A percentile compares a stretch with the other conserved stretches of the same genome.
phyloP scores from a whole-genome alignment of 2,888 invertebrate species.

The Gymnosoma rotundatum region DNA sequence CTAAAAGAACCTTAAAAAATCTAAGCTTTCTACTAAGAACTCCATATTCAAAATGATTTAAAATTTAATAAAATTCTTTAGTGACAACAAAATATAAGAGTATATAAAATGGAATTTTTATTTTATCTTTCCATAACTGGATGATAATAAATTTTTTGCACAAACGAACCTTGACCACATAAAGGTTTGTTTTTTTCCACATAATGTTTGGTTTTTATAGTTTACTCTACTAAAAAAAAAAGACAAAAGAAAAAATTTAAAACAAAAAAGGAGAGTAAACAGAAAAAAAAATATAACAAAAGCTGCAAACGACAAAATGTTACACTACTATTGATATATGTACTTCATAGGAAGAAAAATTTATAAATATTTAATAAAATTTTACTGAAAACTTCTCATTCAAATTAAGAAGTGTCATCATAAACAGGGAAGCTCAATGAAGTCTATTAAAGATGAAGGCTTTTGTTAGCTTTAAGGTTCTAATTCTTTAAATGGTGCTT shows the following conservation, averaged over 20 bases:
- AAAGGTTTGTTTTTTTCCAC: constrained; percentile 33
- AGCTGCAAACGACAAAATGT: not conserved
- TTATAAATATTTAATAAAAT: not conserved
- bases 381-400: too few relatives aligned
- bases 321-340: not conserved
- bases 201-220: constrained; percentile 30
- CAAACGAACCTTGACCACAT: constrained; percentile 65
- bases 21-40: not conserved
- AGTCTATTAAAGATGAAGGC: too few relatives aligned
- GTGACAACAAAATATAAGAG: constrained; percentile 4
- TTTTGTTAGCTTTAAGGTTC: too few relatives aligned
- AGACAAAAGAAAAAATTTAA: not conserved
- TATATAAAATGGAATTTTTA: constrained; percentile 12
- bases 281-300: not conserved
- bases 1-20: too few relatives aligned
- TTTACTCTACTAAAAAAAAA: constrained; percentile 17
- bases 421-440: too few relatives aligned
- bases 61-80: constrained; percentile 8
- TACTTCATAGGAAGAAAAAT: too few relatives aligned
- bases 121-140: not conserved
- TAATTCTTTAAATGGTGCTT: too few relatives aligned
- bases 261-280: not conserved
- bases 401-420: too few relatives aligned
- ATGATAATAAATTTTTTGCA: not conserved
- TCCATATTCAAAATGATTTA: constrained; percentile 5